phyloP scores from a whole-genome alignment of 23 tunicate genomes.

The Ascidia mentula region DNA sequence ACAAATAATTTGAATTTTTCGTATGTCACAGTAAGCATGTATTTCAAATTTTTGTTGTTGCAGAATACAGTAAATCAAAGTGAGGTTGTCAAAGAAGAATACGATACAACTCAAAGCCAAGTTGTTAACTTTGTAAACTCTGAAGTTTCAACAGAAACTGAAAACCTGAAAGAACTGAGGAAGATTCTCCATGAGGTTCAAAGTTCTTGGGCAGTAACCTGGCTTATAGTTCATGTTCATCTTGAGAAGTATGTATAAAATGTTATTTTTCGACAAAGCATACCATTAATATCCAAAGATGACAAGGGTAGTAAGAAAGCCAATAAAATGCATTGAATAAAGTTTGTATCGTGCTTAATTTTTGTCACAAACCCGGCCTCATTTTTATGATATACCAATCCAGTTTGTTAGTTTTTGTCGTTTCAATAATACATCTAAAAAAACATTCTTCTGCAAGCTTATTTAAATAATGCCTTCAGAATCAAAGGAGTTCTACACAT shows the following conservation, averaged over 20 bases:
- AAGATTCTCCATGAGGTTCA: constrained; percentile 69
- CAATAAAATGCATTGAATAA: too few species aligned
- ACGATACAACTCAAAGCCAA: constrained; percentile 62
- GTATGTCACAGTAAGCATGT: neutral
- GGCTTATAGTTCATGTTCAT: constrained; percentile 81
- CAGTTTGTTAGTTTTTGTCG: too few species aligned
- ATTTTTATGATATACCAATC: too few species aligned
- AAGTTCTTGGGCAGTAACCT: constrained; percentile 46
- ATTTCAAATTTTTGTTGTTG: too few species aligned
- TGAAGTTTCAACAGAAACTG: constrained; percentile 43
- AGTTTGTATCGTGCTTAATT: too few species aligned
- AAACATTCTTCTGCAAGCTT: neutral
- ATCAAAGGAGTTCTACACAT: constrained; percentile 61
- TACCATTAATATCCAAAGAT: too few species aligned
- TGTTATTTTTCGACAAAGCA: neutral
- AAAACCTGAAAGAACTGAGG: constrained; percentile 29
- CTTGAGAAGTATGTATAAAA: constrained; percentile 56
- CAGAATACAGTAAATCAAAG: constrained; percentile 31
- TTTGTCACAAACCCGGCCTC: too few species aligned
- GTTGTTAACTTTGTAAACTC: constrained; percentile 68
- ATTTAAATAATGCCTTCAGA: constrained; percentile 14
- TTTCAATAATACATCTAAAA: neutral
- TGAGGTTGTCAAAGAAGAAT: constrained; percentile 59
- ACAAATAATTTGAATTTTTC: too few species aligned
- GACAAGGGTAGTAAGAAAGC: too few species aligned